Conservation (phyloP, 2,113 vertebrate genomes). For the Pithys albifrons region DNA sequence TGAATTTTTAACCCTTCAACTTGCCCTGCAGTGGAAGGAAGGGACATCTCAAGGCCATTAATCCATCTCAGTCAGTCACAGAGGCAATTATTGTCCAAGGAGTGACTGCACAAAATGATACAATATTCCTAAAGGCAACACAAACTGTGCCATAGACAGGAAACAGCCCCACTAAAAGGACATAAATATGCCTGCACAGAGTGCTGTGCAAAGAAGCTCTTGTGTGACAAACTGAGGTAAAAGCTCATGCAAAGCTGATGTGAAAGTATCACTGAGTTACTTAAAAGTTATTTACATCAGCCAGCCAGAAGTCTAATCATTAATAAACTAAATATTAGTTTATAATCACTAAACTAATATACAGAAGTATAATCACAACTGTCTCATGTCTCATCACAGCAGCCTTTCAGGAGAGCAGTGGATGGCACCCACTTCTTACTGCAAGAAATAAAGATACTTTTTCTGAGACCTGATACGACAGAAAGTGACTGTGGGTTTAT, state of each 20-base stretch:
- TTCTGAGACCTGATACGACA: background rate
- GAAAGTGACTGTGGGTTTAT: background rate
- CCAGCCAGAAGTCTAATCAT: background rate
- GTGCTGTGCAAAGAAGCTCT: background rate
- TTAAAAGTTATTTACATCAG: background rate
- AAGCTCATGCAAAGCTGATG: background rate
- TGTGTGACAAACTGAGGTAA: background rate
- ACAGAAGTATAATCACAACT: background rate
- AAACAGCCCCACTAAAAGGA: background rate
- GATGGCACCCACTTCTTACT: background rate
- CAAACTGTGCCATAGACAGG: background rate
- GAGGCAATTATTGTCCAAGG: background rate
- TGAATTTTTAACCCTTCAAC: background rate
- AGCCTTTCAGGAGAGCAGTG: background rate
- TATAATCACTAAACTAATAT: background rate
- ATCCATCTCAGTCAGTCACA: background rate
- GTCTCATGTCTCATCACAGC: background rate
- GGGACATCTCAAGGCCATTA: background rate
- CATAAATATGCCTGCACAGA: background rate
- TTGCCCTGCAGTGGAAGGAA: background rate
- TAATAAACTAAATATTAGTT: background rate
- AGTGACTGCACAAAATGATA: background rate
- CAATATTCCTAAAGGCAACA: background rate
- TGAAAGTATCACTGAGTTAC: background rate
- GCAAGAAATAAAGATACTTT: background rate